These are phyloP conservation scores for Phymorhynchus buccinoides DNA, from an alignment of 1,140 invertebrate species.

Conservation along the genomic window DNA sequence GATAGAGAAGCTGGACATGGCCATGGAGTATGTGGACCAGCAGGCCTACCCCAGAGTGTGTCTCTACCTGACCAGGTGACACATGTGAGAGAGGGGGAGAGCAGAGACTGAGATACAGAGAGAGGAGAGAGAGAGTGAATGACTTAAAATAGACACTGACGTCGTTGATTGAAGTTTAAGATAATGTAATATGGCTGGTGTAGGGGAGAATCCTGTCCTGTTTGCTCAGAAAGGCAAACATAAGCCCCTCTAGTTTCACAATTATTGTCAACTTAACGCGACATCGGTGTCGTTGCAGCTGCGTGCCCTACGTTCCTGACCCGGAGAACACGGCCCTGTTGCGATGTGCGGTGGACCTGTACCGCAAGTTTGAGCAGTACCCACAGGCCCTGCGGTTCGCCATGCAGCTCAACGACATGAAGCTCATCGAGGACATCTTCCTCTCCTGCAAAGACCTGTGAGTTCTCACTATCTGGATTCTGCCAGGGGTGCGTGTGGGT, in stretches of 20 bases:
- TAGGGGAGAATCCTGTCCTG: too few species aligned
- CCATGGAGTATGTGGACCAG: constrained; percentile 92
- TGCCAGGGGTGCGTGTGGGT: too few species aligned
- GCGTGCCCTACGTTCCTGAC: constrained; percentile 97
- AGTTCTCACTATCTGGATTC: constrained; percentile 74
- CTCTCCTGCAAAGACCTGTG: constrained; percentile 88
- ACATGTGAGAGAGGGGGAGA: too few species aligned
- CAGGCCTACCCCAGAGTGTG: constrained; percentile 94
- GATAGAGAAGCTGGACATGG: constrained; percentile 91
- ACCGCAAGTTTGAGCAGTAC: constrained; percentile 93
- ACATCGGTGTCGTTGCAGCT: constrained; percentile 78
- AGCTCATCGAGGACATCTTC: constrained; percentile 89
- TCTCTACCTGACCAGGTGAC: constrained; percentile 92
- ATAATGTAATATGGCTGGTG: too few species aligned
- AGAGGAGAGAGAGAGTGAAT: too few species aligned
- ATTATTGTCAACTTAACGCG: too few species aligned
- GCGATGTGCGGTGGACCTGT: constrained; percentile 89
- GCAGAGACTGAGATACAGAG: too few species aligned
- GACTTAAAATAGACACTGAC: too few species aligned
- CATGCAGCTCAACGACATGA: constrained; percentile 93
- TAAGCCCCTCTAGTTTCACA: too few species aligned
- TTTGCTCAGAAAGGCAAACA: too few species aligned
- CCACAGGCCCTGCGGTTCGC: constrained; percentile 94
- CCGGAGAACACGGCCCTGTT: constrained; percentile 94
- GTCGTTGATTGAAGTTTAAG: too few species aligned